Evolutionary conservation across 2,888 invertebrate genomes (phyloP).

Genomic region (Drosophila borealis): DNA sequence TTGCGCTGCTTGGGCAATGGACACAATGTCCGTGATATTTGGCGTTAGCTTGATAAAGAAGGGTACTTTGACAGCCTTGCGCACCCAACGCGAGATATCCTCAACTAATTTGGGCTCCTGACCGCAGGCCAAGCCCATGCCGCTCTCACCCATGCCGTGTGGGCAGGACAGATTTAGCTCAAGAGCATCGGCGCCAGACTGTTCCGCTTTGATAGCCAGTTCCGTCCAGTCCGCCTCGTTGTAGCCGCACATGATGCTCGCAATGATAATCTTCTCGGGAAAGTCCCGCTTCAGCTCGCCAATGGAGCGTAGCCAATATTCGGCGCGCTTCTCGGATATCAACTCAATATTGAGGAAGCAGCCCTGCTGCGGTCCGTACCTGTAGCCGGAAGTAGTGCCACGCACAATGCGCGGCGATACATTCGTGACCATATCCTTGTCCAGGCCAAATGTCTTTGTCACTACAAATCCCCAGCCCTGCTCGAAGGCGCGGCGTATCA

Average conservation of each 20-base stretch:
- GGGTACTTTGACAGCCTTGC: slow-evolving; percentile 93
- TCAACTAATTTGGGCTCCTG: slow-evolving; percentile 96
- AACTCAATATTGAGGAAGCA: slow-evolving; percentile 99
- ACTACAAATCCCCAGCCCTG: slow-evolving; percentile 99
- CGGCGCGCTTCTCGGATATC: slow-evolving; percentile 97
- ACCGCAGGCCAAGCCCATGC: slow-evolving; percentile 99
- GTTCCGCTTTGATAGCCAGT: slow-evolving; percentile 91
- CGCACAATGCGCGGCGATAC: slow-evolving; percentile 98
- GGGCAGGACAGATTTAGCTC: slow-evolving; percentile 99
- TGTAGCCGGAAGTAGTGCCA: slow-evolving; percentile 95
- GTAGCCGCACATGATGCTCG: slow-evolving; percentile 97
- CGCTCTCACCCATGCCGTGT: slow-evolving; percentile 99
- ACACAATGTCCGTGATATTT: slow-evolving; percentile 97
- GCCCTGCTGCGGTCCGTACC: slow-evolving; percentile 97
- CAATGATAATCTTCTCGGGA: slow-evolving; percentile 95
- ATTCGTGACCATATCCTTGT: slow-evolving; percentile 98
- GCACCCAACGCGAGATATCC: slow-evolving; percentile 96
- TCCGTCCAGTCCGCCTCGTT: slow-evolving; percentile 95
- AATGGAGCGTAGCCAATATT: slow-evolving; percentile 96
- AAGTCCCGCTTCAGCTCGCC: slow-evolving; percentile 96
- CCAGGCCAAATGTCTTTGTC: slow-evolving; percentile 97
- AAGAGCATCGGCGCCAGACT: slow-evolving; percentile 95
- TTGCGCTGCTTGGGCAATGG: slow-evolving; percentile 95
- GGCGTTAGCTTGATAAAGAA: slow-evolving; percentile 99
- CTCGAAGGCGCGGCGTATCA: slow-evolving; percentile 97